Evolutionary conservation across 2,888 invertebrate genomes (phyloP), one percentile per base, ranked within the genome.

Genomic region (Embidobia sp.): DNA sequence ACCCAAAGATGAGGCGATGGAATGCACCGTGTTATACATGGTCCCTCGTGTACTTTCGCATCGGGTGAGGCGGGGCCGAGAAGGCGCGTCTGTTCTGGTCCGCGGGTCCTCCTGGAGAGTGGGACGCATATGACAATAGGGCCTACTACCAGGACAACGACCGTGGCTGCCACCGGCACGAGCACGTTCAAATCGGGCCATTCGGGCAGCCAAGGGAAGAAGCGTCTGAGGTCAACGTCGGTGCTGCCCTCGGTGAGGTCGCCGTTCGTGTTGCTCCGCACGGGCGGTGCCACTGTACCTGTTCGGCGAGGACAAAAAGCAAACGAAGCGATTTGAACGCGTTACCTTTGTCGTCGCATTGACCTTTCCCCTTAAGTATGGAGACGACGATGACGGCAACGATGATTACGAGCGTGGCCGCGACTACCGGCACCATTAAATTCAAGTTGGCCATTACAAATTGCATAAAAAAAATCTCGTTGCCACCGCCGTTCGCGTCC

Each of bases 311-410:
- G 78, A 88, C 84, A 85, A 83, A 79, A 49, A n/a, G n/a, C n/a
- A n/a, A n/a, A n/a, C n/a, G n/a, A n/a, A n/a, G n/a, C n/a, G 74
- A 80, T 82, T 89, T 91, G 91, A n/a, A n/a, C n/a, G n/a, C n/a
- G n/a, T 96, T 94, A 89, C 89, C 89, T 89, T 89, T 89, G 53
- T 89, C 88, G 95, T 96, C 95, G 95, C 96, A 96, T 90, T 95
- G 94, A 91, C 95, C 93, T 90, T 95, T 94, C 88, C 96, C 95
- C 87, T 94, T 94, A 85, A 97, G 94, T 86, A 96, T 95, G 93
- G 96, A 97, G 89, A 97, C 96, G 90, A 98, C 96, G 90, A 96
- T 94, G 89, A 97, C 94, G 86, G 97, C 97, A 90, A 97, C 95
- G 90, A 97, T 95, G 90, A 97, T 95, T 91, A 98, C 97, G 87